These are phyloP conservation scores for Setophaga petechia DNA, from an alignment of 2,113 vertebrate genomes.

Conservation along the genomic window DNA sequence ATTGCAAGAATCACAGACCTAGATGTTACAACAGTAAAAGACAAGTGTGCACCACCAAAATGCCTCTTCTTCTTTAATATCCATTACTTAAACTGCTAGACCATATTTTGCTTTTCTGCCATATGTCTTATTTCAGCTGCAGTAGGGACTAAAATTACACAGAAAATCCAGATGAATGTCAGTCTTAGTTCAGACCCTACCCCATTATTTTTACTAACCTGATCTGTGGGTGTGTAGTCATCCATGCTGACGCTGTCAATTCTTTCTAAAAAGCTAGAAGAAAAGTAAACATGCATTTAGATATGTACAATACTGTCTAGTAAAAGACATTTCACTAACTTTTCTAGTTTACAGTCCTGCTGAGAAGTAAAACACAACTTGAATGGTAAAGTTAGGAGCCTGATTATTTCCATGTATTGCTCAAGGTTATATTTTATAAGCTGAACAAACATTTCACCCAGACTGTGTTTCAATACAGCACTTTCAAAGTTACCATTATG, in stretches of 20 bases:
- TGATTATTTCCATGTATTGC: background rate
- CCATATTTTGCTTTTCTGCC: background rate
- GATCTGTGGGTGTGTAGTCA: conserved; percentile 98
- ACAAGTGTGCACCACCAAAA: background rate
- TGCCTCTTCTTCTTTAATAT: background rate
- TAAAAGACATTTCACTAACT: background rate
- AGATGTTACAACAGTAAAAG: background rate
- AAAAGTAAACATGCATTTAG: conserved; percentile 40
- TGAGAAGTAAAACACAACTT: background rate
- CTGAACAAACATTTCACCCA: background rate
- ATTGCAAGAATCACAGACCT: background rate
- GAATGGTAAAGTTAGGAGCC: background rate
- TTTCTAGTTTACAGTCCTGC: background rate
- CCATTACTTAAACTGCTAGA: background rate
- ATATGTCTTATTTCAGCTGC: background rate
- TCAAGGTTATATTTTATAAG: background rate
- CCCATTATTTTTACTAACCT: conserved; percentile 76
- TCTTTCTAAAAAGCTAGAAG: conserved; percentile 94
- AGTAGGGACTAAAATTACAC: background rate
- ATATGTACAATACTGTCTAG: background rate
- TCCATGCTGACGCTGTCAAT: conserved; percentile 97
- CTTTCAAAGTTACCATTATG: background rate
- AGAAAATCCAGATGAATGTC: background rate
- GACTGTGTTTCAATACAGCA: background rate
- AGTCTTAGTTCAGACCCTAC: background rate